A percentile compares a stretch with the other conserved stretches of the same genome.
These are phyloP conservation scores for Perizoma flavofasciatum DNA, from an alignment of 2,888 invertebrate genomes.

Conservation along the genomic window DNA sequence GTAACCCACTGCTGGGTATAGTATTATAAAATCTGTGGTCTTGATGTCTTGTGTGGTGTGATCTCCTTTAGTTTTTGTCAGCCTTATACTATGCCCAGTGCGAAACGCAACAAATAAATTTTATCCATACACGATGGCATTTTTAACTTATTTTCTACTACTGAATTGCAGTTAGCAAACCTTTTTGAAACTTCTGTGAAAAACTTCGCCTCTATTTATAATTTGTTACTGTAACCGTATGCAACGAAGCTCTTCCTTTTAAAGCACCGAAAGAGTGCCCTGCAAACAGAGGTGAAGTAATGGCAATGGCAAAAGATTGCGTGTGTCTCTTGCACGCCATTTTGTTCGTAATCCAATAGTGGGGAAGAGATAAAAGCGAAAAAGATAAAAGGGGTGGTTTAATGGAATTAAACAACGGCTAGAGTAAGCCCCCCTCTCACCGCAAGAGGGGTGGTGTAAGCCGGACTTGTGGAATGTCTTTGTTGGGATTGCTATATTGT, in stretches of 20 bases:
- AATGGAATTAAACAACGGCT: constrained; percentile 81
- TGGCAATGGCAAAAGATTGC: constrained; percentile 68
- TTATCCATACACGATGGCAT: no score
- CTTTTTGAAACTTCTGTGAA: neutral
- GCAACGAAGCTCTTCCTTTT: constrained; percentile 40
- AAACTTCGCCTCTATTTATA: constrained; percentile 6
- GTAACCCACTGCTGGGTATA: no score
- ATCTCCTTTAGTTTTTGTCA: no score
- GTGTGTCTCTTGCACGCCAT: constrained; percentile 78
- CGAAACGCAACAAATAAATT: no score
- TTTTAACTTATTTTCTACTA: no score
- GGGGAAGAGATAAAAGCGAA: constrained; percentile 78
- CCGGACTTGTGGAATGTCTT: constrained; percentile 78
- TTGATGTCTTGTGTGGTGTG: no score
- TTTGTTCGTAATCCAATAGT: constrained; percentile 81
- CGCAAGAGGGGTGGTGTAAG: constrained; percentile 60
- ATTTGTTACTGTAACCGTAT: constrained; percentile 26
- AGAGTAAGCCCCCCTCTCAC: constrained; percentile 42
- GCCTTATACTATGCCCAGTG: no score
- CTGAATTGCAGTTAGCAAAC: no score
- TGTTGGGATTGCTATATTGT: constrained; percentile 67
- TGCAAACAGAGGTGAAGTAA: constrained; percentile 64
- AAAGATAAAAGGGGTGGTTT: constrained; percentile 82
- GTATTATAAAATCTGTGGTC: no score
- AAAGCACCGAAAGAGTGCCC: constrained; percentile 50